Percentiles rank a stretch among this genome's conserved stretches.
Conservation (phyloP, 2,888 invertebrate species). For the Lasioglossum malachurum region DNA sequence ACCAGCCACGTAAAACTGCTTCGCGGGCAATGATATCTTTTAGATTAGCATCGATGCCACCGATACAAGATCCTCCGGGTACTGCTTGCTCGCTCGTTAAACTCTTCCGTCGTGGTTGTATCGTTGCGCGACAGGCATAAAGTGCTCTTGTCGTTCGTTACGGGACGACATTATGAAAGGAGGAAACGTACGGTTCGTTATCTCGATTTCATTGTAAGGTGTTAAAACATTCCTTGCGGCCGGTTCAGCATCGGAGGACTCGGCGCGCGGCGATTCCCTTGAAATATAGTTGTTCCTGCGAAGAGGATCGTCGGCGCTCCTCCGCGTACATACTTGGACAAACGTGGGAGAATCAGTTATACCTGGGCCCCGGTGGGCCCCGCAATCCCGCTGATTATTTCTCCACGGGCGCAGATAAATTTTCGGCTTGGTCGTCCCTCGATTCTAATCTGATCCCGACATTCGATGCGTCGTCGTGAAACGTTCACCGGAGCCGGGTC, state of each 20-base stretch:
- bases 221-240: slow-evolving; percentile 47
- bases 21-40: background rate
- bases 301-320: slow-evolving; percentile 21
- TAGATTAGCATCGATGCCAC: background rate
- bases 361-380: slow-evolving; percentile 67
- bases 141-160: slow-evolving; percentile 9
- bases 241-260: slow-evolving; percentile 22
- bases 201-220: slow-evolving; percentile 44
- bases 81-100: slow-evolving; percentile 9
- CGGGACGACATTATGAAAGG: background rate
- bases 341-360: slow-evolving; percentile 68
- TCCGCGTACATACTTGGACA: slow-evolving; percentile 36
- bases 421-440: slow-evolving; percentile 73
- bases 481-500: slow-evolving; percentile 65
- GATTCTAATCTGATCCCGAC: slow-evolving; percentile 83
- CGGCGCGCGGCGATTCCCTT: slow-evolving; percentile 24
- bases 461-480: slow-evolving; percentile 79
- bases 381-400: slow-evolving; percentile 80
- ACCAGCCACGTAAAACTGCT: background rate
- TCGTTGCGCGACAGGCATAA: background rate
- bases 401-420: slow-evolving; percentile 81
- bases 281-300: slow-evolving; percentile 57
- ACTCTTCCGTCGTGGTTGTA: background rate
- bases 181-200: slow-evolving; percentile 22
- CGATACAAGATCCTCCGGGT: background rate